phyloP scores from a whole-genome alignment of 2,888 invertebrate species.

The Deilephila elpenor region DNA sequence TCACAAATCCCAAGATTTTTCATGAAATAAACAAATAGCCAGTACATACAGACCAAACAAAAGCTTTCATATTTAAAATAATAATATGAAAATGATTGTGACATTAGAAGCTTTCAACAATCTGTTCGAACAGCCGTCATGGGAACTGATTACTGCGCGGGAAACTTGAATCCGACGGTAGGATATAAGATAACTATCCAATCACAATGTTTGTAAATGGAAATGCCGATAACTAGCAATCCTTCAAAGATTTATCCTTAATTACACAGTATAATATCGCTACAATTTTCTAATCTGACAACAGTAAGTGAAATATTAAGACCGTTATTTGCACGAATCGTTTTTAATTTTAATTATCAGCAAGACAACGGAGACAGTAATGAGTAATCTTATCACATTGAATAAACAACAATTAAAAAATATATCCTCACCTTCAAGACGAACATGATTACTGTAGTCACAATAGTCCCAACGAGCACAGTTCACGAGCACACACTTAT shows the following conservation, averaged over 20 bases:
- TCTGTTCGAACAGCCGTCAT: not conserved
- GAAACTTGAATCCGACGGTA: not conserved
- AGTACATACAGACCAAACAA: too few relatives aligned
- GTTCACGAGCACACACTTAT: conserved; percentile 40
- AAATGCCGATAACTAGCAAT: not conserved
- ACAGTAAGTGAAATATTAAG: too few relatives aligned
- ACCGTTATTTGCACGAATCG: not conserved
- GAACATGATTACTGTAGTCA: conserved; percentile 49
- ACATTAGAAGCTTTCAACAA: too few relatives aligned
- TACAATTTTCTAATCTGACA: too few relatives aligned
- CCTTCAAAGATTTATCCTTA: not conserved
- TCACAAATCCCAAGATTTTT: too few relatives aligned
- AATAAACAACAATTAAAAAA: not conserved
- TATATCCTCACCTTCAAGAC: conserved; percentile 61
- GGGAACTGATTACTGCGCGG: conserved; percentile 5
- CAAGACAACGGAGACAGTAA: too few relatives aligned
- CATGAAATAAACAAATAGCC: too few relatives aligned
- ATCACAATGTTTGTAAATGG: not conserved
- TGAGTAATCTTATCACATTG: not conserved
- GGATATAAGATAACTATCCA: conserved; percentile 10
- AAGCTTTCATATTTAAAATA: too few relatives aligned
- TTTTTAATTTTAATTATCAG: too few relatives aligned
- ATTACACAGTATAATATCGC: too few relatives aligned
- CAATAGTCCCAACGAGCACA: conserved; percentile 16
- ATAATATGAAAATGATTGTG: too few relatives aligned